Base-by-base conservation (phyloP, 1,140 invertebrate species). In the Zeugodacus cucurbitae region DNA sequence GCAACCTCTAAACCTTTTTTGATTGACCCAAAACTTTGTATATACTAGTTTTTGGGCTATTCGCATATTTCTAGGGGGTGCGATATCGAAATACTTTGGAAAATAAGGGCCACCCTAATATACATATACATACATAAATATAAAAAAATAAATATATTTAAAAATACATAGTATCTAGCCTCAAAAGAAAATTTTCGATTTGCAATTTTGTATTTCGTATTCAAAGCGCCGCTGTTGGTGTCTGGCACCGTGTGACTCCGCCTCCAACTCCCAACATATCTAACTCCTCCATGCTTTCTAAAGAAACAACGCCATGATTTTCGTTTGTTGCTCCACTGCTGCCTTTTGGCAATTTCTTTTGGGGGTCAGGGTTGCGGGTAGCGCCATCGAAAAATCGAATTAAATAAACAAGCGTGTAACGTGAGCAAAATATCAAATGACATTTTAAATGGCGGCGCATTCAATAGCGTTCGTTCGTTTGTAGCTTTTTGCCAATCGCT, bases 351-450 rank as follows among this genome's bases (percentile, higher is more conserved):
- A 20, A 59, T n/a, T 11, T n/a, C n/a, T n/a, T 87, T 87, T 88
- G 58, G n/a, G 58, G 58, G 58, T n/a, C 58, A 62, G 22, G 57
- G 10, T 34, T 3, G 29, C 26, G 34, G 26, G 37, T 62, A 26
- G 87, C 57, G 87, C 58, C 37, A 86, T 86, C 88, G 67, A 88
- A 74, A 89, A 89, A 89, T 89, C 88, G 88, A 89, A 89, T 89
- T 89, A 87, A 89, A 89, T 89, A 89, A 89, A 89, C 88, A 89
- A 89, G 87, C 87, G 87, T 86, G 78, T 86, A 89, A 87, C 88
- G 88, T 89, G 88, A 89, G 41, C 87, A 86, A 89, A 89, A 59
- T 89, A 62, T 67, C 62, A 87, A 88, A 88, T 87, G 64, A 59
- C 85, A 88, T 87, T 87, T 74, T 87, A 88, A 87, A 88, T 87